Conservation (phyloP, 2,888 invertebrate species). For the Salticus scenicus region DNA sequence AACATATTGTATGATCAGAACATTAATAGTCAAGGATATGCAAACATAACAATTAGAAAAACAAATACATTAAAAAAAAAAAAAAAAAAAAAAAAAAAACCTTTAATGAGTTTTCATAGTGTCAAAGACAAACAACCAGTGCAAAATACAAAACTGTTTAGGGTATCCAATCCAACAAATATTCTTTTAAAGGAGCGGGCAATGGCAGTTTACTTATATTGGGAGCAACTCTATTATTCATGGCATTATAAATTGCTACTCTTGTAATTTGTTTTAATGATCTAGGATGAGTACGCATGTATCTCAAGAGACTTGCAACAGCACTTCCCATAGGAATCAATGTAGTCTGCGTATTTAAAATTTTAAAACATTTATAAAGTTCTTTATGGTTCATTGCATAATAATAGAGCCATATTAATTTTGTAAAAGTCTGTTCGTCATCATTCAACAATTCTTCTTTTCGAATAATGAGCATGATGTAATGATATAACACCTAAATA, state of each 20-base stretch:
- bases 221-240: slow-evolving; percentile 81
- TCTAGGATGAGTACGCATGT: slow-evolving; percentile 82
- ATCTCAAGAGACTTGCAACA: slow-evolving; percentile 80
- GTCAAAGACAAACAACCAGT: too few relatives aligned
- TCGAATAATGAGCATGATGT: slow-evolving; percentile 83
- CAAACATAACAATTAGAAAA: too few relatives aligned
- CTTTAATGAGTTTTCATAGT: too few relatives aligned
- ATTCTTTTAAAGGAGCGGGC: slow-evolving; percentile 82
- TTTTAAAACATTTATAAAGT: slow-evolving; percentile 82
- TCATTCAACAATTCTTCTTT: slow-evolving; percentile 79
- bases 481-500: slow-evolving; percentile 81
- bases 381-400: slow-evolving; percentile 82
- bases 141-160: too few relatives aligned
- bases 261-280: slow-evolving; percentile 84
- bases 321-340: slow-evolving; percentile 79
- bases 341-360: slow-evolving; percentile 81
- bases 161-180: slow-evolving; percentile 81
- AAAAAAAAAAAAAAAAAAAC: too few relatives aligned
- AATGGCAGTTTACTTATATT: slow-evolving; percentile 82
- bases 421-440: slow-evolving; percentile 81
- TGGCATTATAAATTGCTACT: slow-evolving; percentile 82
- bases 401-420: slow-evolving; percentile 80
- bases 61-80: too few relatives aligned
- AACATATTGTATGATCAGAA: too few relatives aligned
- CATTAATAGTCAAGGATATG: too few relatives aligned